These are phyloP conservation scores for Amphilophus citrinellus DNA, from an alignment of 2,113 vertebrate genomes.

Conservation along the genomic window DNA sequence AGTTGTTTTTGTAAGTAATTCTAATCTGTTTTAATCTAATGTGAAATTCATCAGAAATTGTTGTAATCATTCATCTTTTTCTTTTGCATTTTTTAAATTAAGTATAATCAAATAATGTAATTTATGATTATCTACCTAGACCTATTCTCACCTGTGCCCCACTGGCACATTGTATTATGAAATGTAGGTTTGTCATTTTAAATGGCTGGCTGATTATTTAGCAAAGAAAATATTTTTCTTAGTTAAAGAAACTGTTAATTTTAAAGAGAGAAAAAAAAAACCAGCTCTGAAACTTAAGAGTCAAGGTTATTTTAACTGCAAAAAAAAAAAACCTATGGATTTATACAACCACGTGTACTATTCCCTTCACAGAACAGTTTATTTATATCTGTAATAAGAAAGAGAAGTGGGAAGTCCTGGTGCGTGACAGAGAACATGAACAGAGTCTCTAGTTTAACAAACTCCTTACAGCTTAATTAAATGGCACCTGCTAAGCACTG, in stretches of 20 bases:
- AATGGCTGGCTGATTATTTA: too few species aligned
- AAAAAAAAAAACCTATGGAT: too few species aligned
- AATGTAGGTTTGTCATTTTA: too few species aligned
- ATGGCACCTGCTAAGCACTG: neutral
- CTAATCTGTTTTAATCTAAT: neutral
- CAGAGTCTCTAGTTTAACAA: neutral
- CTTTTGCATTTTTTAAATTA: neutral
- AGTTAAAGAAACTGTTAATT: neutral
- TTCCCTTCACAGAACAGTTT: too few species aligned
- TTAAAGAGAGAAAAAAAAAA: too few species aligned
- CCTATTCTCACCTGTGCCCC: neutral
- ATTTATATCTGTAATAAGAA: too few species aligned
- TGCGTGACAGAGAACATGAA: too few species aligned
- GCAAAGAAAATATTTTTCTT: neutral
- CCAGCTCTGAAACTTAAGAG: too few species aligned
- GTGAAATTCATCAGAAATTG: neutral
- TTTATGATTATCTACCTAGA: neutral
- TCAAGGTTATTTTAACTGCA: too few species aligned
- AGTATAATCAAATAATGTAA: too few species aligned
- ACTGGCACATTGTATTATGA: neutral
- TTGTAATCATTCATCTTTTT: neutral
- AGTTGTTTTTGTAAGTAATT: neutral
- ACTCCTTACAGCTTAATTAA: neutral
- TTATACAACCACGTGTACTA: too few species aligned
- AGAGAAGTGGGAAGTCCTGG: neutral